Conservation (phyloP, 2,888 invertebrate genomes). For the Mayetiola destructor region DNA sequence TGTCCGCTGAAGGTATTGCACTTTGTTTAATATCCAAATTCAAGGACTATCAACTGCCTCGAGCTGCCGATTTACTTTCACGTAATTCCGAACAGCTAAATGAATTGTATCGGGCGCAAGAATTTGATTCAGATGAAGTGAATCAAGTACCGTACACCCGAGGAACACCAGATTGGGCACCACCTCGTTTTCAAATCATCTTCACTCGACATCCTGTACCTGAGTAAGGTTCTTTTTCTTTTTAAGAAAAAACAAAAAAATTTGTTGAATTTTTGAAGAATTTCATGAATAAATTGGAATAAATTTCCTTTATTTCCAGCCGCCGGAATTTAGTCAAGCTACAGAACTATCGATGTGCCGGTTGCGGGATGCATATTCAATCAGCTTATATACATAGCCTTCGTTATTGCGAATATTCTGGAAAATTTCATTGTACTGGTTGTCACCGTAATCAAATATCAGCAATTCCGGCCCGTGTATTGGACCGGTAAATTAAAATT, state of each 20-base stretch:
- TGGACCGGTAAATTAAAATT: slow-evolving; percentile 27
- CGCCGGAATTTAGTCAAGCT: slow-evolving; percentile 47
- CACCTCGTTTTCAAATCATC: slow-evolving; percentile 68
- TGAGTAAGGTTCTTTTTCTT: slow-evolving; percentile 40
- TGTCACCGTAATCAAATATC: slow-evolving; percentile 67
- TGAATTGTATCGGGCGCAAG: neutral
- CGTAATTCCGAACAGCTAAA: slow-evolving; percentile 42
- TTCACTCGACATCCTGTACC: slow-evolving; percentile 57
- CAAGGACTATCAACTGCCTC: slow-evolving; percentile 57
- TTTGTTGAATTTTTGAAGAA: neutral
- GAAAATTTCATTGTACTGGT: slow-evolving; percentile 72
- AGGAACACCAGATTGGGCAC: slow-evolving; percentile 71
- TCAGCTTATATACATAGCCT: slow-evolving; percentile 55
- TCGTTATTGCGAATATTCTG: slow-evolving; percentile 70
- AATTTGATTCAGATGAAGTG: slow-evolving; percentile 49
- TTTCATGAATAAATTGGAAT: too few relatives aligned
- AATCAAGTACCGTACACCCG: slow-evolving; percentile 38
- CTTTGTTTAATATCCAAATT: slow-evolving; percentile 60
- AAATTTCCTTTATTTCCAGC: slow-evolving; percentile 34
- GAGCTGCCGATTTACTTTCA: slow-evolving; percentile 66
- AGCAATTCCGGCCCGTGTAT: slow-evolving; percentile 51
- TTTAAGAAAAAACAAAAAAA: neutral
- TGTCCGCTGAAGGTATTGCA: slow-evolving; percentile 67
- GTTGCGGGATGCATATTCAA: slow-evolving; percentile 69
- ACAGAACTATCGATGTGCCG: slow-evolving; percentile 69